Percentiles rank a stretch among this genome's conserved stretches.
These are phyloP conservation scores for Polyploca ridens DNA, from an alignment of 2,888 invertebrate species.

Conservation along the genomic window DNA sequence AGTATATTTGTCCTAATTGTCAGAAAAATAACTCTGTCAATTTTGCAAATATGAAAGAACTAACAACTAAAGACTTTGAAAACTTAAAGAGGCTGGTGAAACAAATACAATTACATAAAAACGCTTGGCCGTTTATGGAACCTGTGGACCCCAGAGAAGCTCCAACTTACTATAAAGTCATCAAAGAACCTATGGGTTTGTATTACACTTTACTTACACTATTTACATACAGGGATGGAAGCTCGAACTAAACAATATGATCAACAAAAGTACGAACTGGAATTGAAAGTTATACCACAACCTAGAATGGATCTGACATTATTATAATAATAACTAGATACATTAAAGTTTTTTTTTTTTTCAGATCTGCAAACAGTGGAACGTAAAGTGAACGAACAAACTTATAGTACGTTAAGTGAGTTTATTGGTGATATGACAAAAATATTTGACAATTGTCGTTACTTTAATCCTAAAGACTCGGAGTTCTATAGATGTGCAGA, in stretches of 20 bases:
- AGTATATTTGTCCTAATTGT: conserved; percentile 98
- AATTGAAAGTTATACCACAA: no score
- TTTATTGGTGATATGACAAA: conserved; percentile 99
- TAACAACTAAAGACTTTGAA: conserved; percentile 91
- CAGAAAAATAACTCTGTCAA: conserved; percentile 95
- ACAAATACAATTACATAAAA: conserved; percentile 96
- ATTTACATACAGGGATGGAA: not conserved
- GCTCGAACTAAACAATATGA: no score
- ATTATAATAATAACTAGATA: not conserved
- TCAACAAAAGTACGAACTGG: no score
- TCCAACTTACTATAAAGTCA: conserved; percentile 98
- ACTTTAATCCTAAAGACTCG: conserved; percentile 98
- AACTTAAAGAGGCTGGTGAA: conserved; percentile 93
- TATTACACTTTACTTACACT: conserved; percentile 25
- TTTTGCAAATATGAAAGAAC: conserved; percentile 94
- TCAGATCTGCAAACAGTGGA: conserved; percentile 97
- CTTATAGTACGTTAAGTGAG: conserved; percentile 95
- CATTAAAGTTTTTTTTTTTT: conserved; percentile 34
- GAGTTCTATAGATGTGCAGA: conserved; percentile 98
- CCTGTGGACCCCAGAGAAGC: conserved; percentile 98
- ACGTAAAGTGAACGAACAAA: conserved; percentile 91
- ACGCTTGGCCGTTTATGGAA: conserved; percentile 99
- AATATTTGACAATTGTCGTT: conserved; percentile 99
- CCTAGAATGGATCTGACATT: no score
- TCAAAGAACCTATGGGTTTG: conserved; percentile 98